Evolutionary conservation across 2,888 invertebrate genomes (phyloP).

Genomic region (Orthonevra nobilis): DNA sequence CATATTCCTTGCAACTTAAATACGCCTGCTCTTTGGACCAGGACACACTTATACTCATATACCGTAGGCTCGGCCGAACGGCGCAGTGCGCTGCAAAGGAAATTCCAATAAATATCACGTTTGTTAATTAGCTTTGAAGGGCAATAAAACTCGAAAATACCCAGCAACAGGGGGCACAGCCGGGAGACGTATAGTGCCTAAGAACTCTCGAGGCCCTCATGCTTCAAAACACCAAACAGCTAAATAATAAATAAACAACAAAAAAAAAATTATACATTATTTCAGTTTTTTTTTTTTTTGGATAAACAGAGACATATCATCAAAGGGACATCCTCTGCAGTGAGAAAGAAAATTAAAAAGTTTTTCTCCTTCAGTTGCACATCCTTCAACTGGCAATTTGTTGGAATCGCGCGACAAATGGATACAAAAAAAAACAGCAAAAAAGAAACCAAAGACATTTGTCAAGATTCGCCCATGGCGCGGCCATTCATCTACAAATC

Average conservation of each 20-base stretch:
- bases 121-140: slow-evolving; percentile 78
- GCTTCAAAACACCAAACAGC: neutral
- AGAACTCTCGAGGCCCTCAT: slow-evolving; percentile 17
- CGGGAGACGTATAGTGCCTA: too few relatives aligned
- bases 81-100: slow-evolving; percentile 32
- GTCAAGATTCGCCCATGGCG: slow-evolving; percentile 38
- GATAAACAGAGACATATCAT: slow-evolving; percentile 49
- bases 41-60: neutral
- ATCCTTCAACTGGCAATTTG: slow-evolving; percentile 61
- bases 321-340: slow-evolving; percentile 39
- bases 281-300: slow-evolving; percentile 6
- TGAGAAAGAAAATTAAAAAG: slow-evolving; percentile 60
- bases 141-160: slow-evolving; percentile 77
- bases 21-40: slow-evolving; percentile 26
- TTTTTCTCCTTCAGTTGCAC: slow-evolving; percentile 47
- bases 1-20: slow-evolving; percentile 7
- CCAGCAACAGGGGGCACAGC: slow-evolving; percentile 40
- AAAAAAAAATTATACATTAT: slow-evolving; percentile 13
- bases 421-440: neutral
- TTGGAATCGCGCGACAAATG: slow-evolving; percentile 40
- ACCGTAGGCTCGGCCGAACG: slow-evolving; percentile 30
- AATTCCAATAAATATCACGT: slow-evolving; percentile 70
- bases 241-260: slow-evolving; percentile 12
- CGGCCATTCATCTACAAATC: slow-evolving; percentile 32
- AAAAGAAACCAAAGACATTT: slow-evolving; percentile 21